phyloP scores from a whole-genome alignment of 2,888 invertebrate genomes.

The Lasioglossum vierecki region DNA sequence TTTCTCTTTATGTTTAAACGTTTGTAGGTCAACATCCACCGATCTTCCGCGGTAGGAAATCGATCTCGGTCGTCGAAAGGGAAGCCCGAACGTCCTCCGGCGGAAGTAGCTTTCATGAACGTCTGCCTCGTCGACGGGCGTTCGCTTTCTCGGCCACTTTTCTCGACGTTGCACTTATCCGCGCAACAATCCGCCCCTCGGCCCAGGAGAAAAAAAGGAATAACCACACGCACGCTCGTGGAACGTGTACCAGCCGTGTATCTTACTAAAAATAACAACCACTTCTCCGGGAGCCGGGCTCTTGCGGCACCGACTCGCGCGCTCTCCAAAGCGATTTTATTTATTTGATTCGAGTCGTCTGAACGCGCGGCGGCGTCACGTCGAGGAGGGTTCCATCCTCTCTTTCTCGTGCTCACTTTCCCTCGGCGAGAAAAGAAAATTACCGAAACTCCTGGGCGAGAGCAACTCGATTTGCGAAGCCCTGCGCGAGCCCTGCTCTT shows the following conservation, averaged over 20 bases:
- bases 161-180: conserved; percentile 13
- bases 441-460: background rate
- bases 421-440: background rate
- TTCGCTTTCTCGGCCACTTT: background rate
- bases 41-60: background rate
- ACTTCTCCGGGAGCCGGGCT: conserved; percentile 32
- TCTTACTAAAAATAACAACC: conserved; percentile 62
- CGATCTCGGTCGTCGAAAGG: background rate
- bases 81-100: background rate
- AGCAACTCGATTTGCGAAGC: conserved; percentile 2
- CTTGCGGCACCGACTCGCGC: background rate
- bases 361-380: background rate
- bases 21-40: background rate
- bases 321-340: conserved; percentile 46
- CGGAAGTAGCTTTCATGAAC: conserved; percentile 7
- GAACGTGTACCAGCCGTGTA: conserved; percentile 26
- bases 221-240: conserved; percentile 32
- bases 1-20: too few relatives aligned
- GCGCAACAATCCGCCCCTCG: conserved; percentile 16
- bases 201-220: conserved; percentile 21
- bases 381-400: background rate
- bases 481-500: background rate
- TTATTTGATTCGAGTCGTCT: conserved; percentile 34
- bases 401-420: background rate
- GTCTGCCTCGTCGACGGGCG: background rate